These are phyloP conservation scores for Enteromius thamalakanensis DNA, from an alignment of 2,797 vertebrate species.

Conservation along the genomic window DNA sequence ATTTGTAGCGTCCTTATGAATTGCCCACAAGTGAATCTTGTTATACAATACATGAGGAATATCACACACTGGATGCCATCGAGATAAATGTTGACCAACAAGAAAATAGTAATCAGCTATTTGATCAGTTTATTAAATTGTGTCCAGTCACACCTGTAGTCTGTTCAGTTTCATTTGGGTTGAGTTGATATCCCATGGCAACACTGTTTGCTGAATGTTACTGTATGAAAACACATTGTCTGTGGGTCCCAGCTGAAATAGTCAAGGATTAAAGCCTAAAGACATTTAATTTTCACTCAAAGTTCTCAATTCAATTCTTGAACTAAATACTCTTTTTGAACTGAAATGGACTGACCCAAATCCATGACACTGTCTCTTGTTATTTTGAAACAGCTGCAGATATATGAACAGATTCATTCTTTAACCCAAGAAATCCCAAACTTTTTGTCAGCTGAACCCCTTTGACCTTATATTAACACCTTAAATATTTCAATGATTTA, in stretches of 20 bases:
- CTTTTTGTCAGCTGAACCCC: not conserved
- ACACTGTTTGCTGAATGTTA: constrained; percentile 22
- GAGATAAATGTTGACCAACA: not conserved
- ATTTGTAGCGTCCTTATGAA: not conserved
- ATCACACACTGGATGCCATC: not conserved
- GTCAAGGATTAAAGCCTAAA: constrained; percentile 15
- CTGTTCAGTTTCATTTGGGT: constrained; percentile 3
- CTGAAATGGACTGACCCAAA: constrained; percentile 25
- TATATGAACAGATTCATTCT: not conserved
- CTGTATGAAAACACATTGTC: constrained; percentile 1
- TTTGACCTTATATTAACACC: not conserved
- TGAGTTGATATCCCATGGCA: constrained; percentile 1
- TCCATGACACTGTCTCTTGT: not conserved
- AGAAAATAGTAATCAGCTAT: not conserved
- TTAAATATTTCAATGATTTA: not conserved
- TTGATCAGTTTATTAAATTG: constrained; percentile 16
- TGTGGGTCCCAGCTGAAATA: constrained; percentile 1
- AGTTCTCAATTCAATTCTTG: not conserved
- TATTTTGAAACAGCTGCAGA: not conserved
- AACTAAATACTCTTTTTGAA: constrained; percentile 7
- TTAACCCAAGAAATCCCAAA: not conserved
- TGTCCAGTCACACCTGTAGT: constrained; percentile 9
- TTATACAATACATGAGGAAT: not conserved
- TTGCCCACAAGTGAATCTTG: not conserved
- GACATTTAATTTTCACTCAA: constrained; percentile 1